A percentile compares a stretch with the other conserved stretches of the same genome.
phyloP scores from a whole-genome alignment of 2,888 invertebrate species.

The Andrena haemorrhoa region DNA sequence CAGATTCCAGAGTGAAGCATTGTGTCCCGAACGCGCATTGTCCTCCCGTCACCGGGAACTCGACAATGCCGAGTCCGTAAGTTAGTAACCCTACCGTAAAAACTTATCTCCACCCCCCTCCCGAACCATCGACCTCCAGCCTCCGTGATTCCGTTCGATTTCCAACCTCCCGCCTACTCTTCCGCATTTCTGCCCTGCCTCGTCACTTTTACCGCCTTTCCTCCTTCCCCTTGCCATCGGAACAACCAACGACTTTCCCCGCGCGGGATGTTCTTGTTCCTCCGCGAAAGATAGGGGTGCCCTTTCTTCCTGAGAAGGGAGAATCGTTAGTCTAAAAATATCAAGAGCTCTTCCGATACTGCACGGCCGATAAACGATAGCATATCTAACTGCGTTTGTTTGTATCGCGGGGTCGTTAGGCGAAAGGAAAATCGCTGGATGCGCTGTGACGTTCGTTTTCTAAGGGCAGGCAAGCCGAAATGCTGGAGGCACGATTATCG shows the following conservation, averaged over 20 bases:
- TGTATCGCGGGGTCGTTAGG: too few relatives aligned
- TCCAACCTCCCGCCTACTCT: constrained; percentile 64
- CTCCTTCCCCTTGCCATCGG: constrained; percentile 9
- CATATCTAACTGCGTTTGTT: too few relatives aligned
- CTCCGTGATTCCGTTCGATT: constrained; percentile 74
- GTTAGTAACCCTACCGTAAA: constrained; percentile 81
- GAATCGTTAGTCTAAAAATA: too few relatives aligned
- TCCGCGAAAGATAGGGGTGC: background rate
- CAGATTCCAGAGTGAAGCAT: constrained; percentile 80
- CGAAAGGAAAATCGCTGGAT: too few relatives aligned
- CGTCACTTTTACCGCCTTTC: constrained; percentile 33
- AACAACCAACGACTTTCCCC: constrained; percentile 15
- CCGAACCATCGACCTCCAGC: constrained; percentile 73
- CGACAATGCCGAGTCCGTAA: constrained; percentile 81
- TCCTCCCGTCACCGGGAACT: constrained; percentile 81
- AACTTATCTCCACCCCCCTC: constrained; percentile 78
- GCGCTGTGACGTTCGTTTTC: too few relatives aligned
- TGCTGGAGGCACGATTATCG: background rate
- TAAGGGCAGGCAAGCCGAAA: background rate
- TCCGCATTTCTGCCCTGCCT: constrained; percentile 49
- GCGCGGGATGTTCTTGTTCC: background rate
- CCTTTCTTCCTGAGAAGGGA: too few relatives aligned
- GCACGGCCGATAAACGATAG: too few relatives aligned
- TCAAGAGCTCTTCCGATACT: too few relatives aligned
- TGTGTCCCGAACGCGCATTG: constrained; percentile 81